A percentile compares a stretch with the other conserved stretches of the same genome.
phyloP scores from a whole-genome alignment of 2,797 vertebrate genomes.

The Trachurus trachurus region DNA sequence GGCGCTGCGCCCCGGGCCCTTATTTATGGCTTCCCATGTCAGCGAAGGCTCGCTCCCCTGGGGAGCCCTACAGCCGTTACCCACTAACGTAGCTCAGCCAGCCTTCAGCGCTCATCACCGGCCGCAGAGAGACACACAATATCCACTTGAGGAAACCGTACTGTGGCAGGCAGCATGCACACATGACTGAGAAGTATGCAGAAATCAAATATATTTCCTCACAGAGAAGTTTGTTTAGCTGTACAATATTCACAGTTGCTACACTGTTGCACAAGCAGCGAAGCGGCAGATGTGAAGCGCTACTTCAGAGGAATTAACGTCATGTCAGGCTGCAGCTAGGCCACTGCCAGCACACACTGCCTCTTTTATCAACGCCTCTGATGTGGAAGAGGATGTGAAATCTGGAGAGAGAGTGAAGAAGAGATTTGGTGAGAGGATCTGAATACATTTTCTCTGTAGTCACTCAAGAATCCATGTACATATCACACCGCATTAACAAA shows the following conservation, averaged over 20 bases:
- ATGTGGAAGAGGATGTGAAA: constrained; percentile 85
- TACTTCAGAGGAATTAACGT: constrained; percentile 78
- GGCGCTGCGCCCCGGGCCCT: constrained; percentile 80
- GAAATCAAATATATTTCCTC: constrained; percentile 65
- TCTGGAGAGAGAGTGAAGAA: constrained; percentile 82
- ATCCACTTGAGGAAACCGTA: constrained; percentile 48
- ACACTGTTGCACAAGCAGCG: constrained; percentile 60
- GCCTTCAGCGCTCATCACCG: constrained; percentile 59
- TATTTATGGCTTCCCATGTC: constrained; percentile 90
- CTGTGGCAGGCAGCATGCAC: constrained; percentile 60
- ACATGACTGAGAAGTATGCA: constrained; percentile 52
- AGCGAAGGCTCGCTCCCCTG: constrained; percentile 80
- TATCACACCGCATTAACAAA: constrained; percentile 82
- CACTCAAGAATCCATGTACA: constrained; percentile 82
- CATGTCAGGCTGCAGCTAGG: constrained; percentile 64
- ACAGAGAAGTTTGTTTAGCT: constrained; percentile 61
- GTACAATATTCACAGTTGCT: constrained; percentile 51
- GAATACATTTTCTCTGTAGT: constrained; percentile 78
- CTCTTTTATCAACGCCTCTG: constrained; percentile 79
- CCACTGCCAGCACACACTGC: constrained; percentile 74
- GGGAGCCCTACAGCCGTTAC: constrained; percentile 75
- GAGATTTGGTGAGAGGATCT: constrained; percentile 74
- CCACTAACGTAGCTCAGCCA: constrained; percentile 65
- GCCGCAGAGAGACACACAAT: constrained; percentile 48
- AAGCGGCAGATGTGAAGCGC: constrained; percentile 66